phyloP scores from a whole-genome alignment of 2,888 invertebrate species.

The Baccha elongata region DNA sequence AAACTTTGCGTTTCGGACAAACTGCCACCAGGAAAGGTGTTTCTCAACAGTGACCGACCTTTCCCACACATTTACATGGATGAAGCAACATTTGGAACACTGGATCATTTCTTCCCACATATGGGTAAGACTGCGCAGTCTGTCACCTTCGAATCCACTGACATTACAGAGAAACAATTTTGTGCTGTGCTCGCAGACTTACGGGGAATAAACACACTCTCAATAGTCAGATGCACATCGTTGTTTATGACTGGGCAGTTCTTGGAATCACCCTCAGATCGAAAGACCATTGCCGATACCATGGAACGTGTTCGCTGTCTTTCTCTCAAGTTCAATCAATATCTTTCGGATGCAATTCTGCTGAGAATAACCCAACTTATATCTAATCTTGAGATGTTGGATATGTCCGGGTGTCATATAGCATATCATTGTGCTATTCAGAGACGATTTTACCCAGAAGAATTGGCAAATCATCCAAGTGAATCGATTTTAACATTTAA shows the following conservation, averaged over 20 bases:
- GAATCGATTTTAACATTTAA: conserved; percentile 89
- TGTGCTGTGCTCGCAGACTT: conserved; percentile 85
- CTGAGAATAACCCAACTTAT: conserved; percentile 86
- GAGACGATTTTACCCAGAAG: conserved; percentile 86
- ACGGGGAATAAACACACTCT: conserved; percentile 84
- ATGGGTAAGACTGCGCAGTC: conserved; percentile 84
- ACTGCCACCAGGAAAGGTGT: conserved; percentile 77
- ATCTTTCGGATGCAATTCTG: conserved; percentile 89
- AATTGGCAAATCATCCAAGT: conserved; percentile 83
- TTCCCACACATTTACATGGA: conserved; percentile 79
- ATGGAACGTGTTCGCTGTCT: conserved; percentile 83
- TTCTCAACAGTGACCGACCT: conserved; percentile 77
- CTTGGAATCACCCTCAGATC: conserved; percentile 85
- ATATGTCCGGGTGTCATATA: conserved; percentile 87
- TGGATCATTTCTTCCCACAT: conserved; percentile 84
- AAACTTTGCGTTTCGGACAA: conserved; percentile 80
- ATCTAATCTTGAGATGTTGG: conserved; percentile 85
- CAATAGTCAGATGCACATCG: conserved; percentile 87
- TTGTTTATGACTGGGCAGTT: conserved; percentile 89
- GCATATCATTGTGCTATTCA: conserved; percentile 88
- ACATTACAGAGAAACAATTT: conserved; percentile 86
- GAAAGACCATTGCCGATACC: conserved; percentile 82
- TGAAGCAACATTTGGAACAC: conserved; percentile 79
- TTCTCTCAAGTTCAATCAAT: conserved; percentile 87
- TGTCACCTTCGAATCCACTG: conserved; percentile 85